A percentile compares a stretch with the other conserved stretches of the same genome.
Conservation (phyloP, 2,797 vertebrate genomes). For the Sparidentex hasta region DNA sequence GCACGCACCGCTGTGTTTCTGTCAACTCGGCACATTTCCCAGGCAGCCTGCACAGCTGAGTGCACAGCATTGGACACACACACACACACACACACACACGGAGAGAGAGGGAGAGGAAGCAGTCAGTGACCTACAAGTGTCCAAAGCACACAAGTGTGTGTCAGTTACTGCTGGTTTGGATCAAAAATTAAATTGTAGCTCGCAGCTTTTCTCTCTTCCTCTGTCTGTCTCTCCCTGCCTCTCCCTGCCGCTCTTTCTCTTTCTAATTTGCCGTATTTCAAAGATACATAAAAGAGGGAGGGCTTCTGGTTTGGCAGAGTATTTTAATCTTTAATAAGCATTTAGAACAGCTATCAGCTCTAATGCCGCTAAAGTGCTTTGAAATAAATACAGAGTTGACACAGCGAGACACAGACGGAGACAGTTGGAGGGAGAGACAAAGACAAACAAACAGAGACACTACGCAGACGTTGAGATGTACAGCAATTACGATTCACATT, state of each 20-base stretch:
- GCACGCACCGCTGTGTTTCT: constrained; percentile 74
- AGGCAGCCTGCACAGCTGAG: constrained; percentile 79
- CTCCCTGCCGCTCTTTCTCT: constrained; percentile 9
- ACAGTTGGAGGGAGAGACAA: constrained; percentile 48
- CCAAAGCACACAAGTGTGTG: constrained; percentile 75
- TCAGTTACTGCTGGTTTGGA: constrained; percentile 76
- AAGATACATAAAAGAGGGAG: constrained; percentile 51
- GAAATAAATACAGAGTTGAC: constrained; percentile 67
- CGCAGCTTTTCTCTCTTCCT: constrained; percentile 51
- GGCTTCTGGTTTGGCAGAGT: constrained; percentile 57
- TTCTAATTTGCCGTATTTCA: constrained; percentile 51
- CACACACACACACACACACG: constrained; percentile 52
- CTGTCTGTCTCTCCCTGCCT: constrained; percentile 8
- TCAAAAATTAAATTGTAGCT: constrained; percentile 76
- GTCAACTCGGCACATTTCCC: constrained; percentile 87
- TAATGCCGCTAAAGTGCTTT: constrained; percentile 71
- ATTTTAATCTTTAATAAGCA: constrained; percentile 81
- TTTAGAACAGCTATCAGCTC: constrained; percentile 71
- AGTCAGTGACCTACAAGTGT: constrained; percentile 82
- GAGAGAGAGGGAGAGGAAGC: constrained; percentile 39
- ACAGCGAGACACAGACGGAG: constrained; percentile 58
- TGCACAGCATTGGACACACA: constrained; percentile 67
- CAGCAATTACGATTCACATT: constrained; percentile 17
- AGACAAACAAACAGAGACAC: constrained; percentile 59
- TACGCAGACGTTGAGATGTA: constrained; percentile 26